phyloP scores from a whole-genome alignment of 2,113 vertebrate species.

The Saguinus imperator region DNA sequence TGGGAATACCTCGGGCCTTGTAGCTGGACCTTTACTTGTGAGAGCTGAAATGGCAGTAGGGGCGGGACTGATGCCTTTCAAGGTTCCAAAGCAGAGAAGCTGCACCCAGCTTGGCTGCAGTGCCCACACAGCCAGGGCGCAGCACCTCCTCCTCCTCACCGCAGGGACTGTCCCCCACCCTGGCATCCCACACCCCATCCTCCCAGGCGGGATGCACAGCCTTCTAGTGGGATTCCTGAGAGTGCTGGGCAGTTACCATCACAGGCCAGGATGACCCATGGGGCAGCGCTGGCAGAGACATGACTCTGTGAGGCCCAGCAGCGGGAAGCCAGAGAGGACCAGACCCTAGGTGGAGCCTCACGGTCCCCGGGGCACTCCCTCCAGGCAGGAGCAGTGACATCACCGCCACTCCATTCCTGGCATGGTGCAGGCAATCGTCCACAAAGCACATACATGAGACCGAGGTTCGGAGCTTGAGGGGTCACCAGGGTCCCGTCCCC shows the following conservation, averaged over 20 bases:
- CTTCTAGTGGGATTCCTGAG: background rate
- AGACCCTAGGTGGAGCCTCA: background rate
- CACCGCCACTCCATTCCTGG: background rate
- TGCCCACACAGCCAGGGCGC: background rate
- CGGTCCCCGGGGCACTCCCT: background rate
- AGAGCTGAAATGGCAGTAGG: background rate
- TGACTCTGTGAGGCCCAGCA: rapidly evolving
- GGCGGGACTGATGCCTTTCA: background rate
- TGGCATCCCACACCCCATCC: background rate
- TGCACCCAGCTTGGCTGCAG: background rate
- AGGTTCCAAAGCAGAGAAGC: background rate
- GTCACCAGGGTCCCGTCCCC: background rate
- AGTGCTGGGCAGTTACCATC: background rate
- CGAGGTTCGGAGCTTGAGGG: background rate
- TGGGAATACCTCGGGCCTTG: background rate
- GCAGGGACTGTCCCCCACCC: background rate
- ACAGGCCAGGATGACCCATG: background rate
- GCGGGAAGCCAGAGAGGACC: background rate
- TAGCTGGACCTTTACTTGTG: background rate
- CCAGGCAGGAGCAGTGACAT: background rate
- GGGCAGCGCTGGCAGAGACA: background rate
- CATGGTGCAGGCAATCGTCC: background rate
- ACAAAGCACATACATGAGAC: background rate
- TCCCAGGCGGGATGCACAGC: background rate
- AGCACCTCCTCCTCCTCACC: no score